These are phyloP conservation scores for Tineola bisselliella DNA, from an alignment of 2,888 invertebrate species.

Conservation along the genomic window DNA sequence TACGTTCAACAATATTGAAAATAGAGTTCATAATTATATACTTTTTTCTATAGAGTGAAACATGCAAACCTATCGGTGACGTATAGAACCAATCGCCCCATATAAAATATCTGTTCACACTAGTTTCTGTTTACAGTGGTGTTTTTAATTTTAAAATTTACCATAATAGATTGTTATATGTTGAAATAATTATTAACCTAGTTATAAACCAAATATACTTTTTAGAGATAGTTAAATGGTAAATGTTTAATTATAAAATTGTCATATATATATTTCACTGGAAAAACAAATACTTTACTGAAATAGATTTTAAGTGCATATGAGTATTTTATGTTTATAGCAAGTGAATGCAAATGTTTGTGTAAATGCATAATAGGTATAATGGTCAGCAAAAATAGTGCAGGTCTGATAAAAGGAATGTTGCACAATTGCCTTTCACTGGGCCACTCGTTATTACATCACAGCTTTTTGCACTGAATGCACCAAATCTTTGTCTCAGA, in stretches of 20 bases:
- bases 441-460: slow-evolving; percentile 24
- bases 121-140: too few relatives aligned
- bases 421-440: slow-evolving; percentile 47
- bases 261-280: neutral
- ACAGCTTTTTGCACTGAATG: slow-evolving; percentile 19
- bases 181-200: too few relatives aligned
- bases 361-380: slow-evolving; percentile 10
- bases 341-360: neutral
- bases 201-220: too few relatives aligned
- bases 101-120: too few relatives aligned
- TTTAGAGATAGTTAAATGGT: too few relatives aligned
- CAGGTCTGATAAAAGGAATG: slow-evolving; percentile 22
- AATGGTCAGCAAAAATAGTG: slow-evolving; percentile 20
- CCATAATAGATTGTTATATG: too few relatives aligned
- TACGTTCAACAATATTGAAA: too few relatives aligned
- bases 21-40: too few relatives aligned
- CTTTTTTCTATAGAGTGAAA: too few relatives aligned
- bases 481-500: slow-evolving; percentile 7
- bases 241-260: neutral
- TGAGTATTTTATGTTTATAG: neutral
- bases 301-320: neutral
- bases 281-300: neutral
- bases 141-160: too few relatives aligned
- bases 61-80: too few relatives aligned
- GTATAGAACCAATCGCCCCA: too few relatives aligned